Base-by-base conservation (phyloP, 2,888 invertebrate species). In the Trissonchulus sp. region DNA sequence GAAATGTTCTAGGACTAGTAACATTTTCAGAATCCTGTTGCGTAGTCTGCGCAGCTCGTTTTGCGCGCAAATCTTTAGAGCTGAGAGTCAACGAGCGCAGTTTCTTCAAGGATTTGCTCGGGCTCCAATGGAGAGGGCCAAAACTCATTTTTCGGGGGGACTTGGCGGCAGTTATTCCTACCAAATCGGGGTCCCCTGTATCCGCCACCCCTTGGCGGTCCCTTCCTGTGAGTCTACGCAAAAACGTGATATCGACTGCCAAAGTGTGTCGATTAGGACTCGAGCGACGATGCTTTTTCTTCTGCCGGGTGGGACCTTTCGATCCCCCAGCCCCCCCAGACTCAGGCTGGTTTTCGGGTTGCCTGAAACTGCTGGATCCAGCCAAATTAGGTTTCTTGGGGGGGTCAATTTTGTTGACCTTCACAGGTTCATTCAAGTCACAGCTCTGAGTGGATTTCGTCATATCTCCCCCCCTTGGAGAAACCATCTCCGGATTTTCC, bases 181-280 rank as follows among this genome's bases (percentile, higher is more conserved):
- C n/a, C 23, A 48, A 15, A 23, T 23, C 48, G 23, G 48, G 48
- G 8, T 48, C 48, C 23, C 23, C 48, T 48, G 48, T 23, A 8
- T 48, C 48, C 8, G 48, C 48, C 8, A 48, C 23, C 8, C 8
- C 48, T 8, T 8, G 23, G 48, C 48, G 48, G 48, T 48, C 71
- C 15, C 71, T 69, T 2, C 71, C 2, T n/a, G n/a, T n/a, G n/a
- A 69, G 71, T n/a, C 34, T 33, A n/a, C 37, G 71, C 2, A 69
- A 35, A 69, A 69, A 69, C 35, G 71, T 33, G 8, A 33, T 69
- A 77, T 83, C 83, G 30, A 83, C 82, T 8, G 80, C 82, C 18
- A 83, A 72, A 0, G 83, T 83, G 71, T 83, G 83, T 0, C 83
- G 76, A 8, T 79, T 79, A 3, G 77, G 75, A 1, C 80, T 78